Evolutionary conservation across 2,113 vertebrate genomes (phyloP).

Genomic region (Raja brachyura): DNA sequence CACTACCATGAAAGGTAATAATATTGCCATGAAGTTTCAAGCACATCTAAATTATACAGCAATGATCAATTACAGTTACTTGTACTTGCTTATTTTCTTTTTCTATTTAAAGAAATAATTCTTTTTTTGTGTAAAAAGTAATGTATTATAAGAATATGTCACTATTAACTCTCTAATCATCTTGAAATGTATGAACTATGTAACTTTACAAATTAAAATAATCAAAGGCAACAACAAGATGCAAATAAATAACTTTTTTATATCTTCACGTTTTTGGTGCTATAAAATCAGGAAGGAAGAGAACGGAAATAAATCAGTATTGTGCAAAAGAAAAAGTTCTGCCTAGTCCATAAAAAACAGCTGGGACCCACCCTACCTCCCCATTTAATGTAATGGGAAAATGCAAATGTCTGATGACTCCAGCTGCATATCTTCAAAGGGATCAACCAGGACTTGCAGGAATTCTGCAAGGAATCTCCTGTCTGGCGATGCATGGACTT

Average conservation of each 20-base stretch:
- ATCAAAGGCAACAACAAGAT: neutral
- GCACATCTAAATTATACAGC: neutral
- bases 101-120: neutral
- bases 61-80: neutral
- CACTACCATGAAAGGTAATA: neutral
- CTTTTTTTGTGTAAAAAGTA: neutral
- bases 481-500: conserved; percentile 18
- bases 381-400: conserved; percentile 81
- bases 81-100: neutral
- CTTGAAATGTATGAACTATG: neutral
- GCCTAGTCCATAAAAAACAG: conserved; percentile 65
- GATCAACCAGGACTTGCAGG: conserved; percentile 57
- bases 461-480: conserved; percentile 43
- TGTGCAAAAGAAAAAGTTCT: conserved; percentile 45
- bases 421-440: conserved; percentile 68
- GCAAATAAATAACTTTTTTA: conserved; percentile 41
- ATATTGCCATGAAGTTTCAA: neutral
- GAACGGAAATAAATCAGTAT: conserved; percentile 34
- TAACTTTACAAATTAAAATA: neutral
- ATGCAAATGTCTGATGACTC: conserved; percentile 68
- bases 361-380: conserved; percentile 62
- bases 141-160: neutral
- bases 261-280: neutral
- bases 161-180: neutral
- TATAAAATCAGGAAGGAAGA: conserved; percentile 34